phyloP scores from a whole-genome alignment of 2,113 vertebrate genomes.

The Apodemus speciosus region DNA sequence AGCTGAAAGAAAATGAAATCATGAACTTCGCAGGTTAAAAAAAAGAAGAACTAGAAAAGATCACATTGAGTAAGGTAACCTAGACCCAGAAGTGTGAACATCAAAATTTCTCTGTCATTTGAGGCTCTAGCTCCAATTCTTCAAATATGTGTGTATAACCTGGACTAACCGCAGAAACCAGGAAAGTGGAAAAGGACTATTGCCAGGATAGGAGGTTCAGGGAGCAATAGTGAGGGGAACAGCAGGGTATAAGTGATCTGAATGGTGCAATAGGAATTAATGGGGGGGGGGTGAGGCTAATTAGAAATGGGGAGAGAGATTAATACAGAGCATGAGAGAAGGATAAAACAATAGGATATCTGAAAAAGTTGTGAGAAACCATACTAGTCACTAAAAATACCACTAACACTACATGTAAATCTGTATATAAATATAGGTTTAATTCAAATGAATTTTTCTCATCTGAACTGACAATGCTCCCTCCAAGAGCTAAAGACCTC shows the following conservation, averaged over 20 bases:
- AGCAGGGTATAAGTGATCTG: not conserved
- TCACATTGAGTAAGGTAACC: not conserved
- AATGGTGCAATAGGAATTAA: not conserved
- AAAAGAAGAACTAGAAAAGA: not conserved
- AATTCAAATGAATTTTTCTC: not conserved
- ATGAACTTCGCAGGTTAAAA: not conserved
- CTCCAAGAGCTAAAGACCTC: not conserved
- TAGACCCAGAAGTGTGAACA: not conserved
- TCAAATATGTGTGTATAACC: not conserved
- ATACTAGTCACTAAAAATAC: not conserved
- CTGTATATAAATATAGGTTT: not conserved
- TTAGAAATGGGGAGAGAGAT: not conserved
- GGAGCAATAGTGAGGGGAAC: not conserved
- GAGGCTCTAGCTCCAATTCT: not conserved
- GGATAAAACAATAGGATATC: not conserved
- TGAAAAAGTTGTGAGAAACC: not conserved
- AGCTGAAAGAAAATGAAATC: not conserved
- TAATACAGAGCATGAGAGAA: not conserved
- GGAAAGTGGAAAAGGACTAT: not conserved
- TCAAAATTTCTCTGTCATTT: not conserved
- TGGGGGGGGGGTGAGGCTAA: not conserved
- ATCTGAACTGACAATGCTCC: not conserved
- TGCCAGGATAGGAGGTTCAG: too few relatives aligned
- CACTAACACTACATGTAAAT: not conserved
- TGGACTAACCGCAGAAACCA: not conserved